Conservation (phyloP, 2,797 vertebrate genomes). For the Tarsius wallacei region DNA sequence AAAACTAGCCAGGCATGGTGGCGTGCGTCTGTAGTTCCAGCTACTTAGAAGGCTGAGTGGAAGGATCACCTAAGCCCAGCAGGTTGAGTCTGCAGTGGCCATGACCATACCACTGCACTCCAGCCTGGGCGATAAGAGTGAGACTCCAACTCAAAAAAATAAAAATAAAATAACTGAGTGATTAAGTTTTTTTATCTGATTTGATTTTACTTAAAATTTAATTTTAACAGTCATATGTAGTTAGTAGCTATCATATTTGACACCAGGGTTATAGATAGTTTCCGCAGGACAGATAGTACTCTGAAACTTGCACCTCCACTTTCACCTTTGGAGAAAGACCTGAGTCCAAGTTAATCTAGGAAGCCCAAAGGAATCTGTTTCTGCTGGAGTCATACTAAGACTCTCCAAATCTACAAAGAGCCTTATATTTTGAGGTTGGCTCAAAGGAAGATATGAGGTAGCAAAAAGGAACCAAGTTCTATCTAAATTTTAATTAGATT, state of each 20-base stretch:
- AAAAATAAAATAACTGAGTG: neutral
- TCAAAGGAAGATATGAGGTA: neutral
- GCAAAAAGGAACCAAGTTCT: neutral
- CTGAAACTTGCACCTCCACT: neutral
- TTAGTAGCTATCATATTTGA: neutral
- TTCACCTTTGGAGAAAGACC: neutral
- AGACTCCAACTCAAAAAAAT: too few relatives aligned
- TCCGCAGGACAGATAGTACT: neutral
- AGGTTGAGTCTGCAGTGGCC: too few relatives aligned
- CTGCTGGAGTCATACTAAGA: neutral
- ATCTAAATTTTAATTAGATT: neutral
- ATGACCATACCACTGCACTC: too few relatives aligned
- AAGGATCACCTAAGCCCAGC: too few relatives aligned
- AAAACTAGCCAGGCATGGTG: too few relatives aligned
- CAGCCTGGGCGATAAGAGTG: too few relatives aligned
- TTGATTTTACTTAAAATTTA: conserved; percentile 13
- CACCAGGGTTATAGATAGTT: neutral
- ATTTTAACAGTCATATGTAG: neutral
- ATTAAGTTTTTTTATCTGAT: neutral
- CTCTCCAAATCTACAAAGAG: neutral
- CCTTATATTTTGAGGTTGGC: neutral
- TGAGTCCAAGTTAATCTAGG: neutral
- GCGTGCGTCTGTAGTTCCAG: too few relatives aligned
- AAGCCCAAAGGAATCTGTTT: neutral
- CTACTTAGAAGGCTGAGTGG: too few relatives aligned